Evolutionary conservation across 2,113 vertebrate genomes (phyloP), one percentile per base, ranked within the genome.

Genomic region (Prietella phreatophila): DNA sequence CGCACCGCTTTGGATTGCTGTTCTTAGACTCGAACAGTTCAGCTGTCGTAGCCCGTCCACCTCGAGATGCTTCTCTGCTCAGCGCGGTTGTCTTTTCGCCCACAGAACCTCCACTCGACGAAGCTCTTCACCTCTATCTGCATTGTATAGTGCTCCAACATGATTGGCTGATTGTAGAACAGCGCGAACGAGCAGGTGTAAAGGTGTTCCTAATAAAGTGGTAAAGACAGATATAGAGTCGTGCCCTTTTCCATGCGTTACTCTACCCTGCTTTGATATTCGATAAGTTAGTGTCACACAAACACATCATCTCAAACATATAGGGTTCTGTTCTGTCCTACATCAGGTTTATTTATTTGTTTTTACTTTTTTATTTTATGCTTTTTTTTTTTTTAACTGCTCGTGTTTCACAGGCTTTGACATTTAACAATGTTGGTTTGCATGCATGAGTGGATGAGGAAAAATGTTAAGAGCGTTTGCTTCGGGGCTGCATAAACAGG

Each of bases 401-500:
- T 81, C 30, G 11, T 17, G 58, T 10, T 79, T 80, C 47, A 50
- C 76, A 50, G 47, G 85, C 39, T 50, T 14, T 84, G 82, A 84
- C 63, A 67, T 84, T 84, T 84, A 84, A 58, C 55, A 19, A 19
- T 30, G 85, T 63, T 19, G 69, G 85, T 86, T 65, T 80, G 85
- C 14, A 55, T 79, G 85, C 27, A 27, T 50, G 75, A 61, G 85
- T 58, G 50, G 33, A 20, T 87, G 27, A 47, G 71, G 71, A 83
- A 83, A 55, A 95, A 94, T 95, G 94, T 94, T 94, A 94, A 92
- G 87, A 93, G 80, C 71, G 2, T 83, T 87, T 76, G 89, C 93
- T 95, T 91, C 89, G 91, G 94, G 93, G 92, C 92, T 93, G 92
- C 93, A 94, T 94, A 94, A 93, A 86, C 82, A 89, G 30, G 63